Conservation (phyloP, 2,797 vertebrate genomes). For the Cottoperca gobio region DNA sequence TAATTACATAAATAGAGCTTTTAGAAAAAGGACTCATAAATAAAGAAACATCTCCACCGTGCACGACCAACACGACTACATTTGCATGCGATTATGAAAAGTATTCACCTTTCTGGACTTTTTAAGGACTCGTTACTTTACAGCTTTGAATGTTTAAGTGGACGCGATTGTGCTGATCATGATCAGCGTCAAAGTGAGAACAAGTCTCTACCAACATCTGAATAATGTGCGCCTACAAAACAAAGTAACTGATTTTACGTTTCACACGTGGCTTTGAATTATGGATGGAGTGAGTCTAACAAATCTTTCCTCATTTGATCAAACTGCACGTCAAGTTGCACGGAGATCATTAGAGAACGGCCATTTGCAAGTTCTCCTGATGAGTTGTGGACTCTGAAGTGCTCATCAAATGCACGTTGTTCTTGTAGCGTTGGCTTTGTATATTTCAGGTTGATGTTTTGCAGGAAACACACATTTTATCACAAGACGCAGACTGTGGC, state of each 20-base stretch:
- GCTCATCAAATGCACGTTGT: background rate
- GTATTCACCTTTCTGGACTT: slow-evolving; percentile 5
- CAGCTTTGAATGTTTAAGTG: background rate
- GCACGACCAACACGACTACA: background rate
- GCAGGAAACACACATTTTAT: background rate
- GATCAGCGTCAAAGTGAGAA: slow-evolving; percentile 4
- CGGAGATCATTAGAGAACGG: background rate
- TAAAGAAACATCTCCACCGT: slow-evolving; percentile 32
- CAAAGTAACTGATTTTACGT: background rate
- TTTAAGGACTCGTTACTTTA: slow-evolving; percentile 5
- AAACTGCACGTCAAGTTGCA: background rate
- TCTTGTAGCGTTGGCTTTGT: background rate
- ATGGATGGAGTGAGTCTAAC: background rate
- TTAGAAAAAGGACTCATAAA: slow-evolving; percentile 27
- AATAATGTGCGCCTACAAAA: slow-evolving; percentile 1
- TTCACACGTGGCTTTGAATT: background rate
- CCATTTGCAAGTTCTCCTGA: background rate
- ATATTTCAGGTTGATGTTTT: background rate
- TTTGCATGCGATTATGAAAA: slow-evolving; percentile 33
- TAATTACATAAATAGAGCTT: slow-evolving; percentile 37
- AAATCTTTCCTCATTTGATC: background rate
- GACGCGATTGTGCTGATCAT: background rate
- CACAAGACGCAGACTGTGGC: background rate
- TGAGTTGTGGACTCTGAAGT: background rate
- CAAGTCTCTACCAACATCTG: slow-evolving; percentile 13